Base-by-base conservation (phyloP, 2,888 invertebrate species). In the Ceraclea dissimilis region DNA sequence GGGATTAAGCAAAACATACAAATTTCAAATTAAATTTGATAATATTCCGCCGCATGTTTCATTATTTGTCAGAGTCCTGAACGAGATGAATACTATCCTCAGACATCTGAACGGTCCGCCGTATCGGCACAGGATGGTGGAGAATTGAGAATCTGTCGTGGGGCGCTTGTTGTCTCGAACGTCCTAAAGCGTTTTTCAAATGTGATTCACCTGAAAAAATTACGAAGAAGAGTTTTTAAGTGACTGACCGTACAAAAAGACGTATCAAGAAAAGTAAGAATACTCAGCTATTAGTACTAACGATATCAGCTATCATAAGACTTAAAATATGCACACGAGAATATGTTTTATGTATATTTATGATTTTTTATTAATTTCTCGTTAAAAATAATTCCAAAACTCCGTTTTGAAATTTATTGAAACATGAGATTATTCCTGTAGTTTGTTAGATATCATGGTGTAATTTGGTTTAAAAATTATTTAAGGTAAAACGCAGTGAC, bases 121-220 rank as follows among this genome's bases (percentile, higher is more conserved):
- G 66, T 19, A 74, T 65, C 0, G 76, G 76, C 1, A 75, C 69
- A 13, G 75, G 71, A 56, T 75, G 74, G 56, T 73, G 75, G 0
- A 78, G 66, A 1, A 78, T 68, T 1, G 76, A 72, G 62, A 76
- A 77, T 16, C 71, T 51, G 54, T 76, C 76, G 34, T 71, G 70
- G 21, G 66, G 70, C 2, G 65, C 66, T 6, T 64, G 57, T 26
- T 65, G 68, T 57, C 74, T 75, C 63, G 74, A 76, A 49, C 55
- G 54, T 64, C 67, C 69, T 2, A 76, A 64, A 0, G 76, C 75
- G 26, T 68, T 72, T 18, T 75, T 71, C 43, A 78, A 70, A 62
- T 77, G 77, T 33, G 72, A 73, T 61, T 78, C 77, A 22, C 77
- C 77, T 78, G 69, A 1, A 49, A 56, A 43, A 26, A n/a, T n/a